These are phyloP conservation scores for Malurus alboscapulatus DNA, from an alignment of 2,113 vertebrate genomes.

Conservation along the genomic window DNA sequence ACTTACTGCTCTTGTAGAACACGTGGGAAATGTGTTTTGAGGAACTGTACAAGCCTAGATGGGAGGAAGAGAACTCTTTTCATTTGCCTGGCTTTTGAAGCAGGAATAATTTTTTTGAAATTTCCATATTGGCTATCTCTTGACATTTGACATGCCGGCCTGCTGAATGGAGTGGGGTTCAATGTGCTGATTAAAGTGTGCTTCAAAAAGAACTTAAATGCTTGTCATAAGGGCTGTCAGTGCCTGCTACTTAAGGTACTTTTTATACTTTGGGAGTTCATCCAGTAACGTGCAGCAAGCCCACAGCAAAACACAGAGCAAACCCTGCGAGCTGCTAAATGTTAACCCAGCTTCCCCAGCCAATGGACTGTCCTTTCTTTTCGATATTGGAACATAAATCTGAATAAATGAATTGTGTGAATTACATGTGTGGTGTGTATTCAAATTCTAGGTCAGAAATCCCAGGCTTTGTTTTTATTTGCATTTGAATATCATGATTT, in stretches of 20 bases:
- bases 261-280: background rate
- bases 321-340: background rate
- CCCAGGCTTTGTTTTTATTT: background rate
- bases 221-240: background rate
- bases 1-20: background rate
- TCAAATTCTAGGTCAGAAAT: background rate
- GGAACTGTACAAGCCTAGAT: background rate
- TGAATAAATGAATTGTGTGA: background rate
- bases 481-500: background rate
- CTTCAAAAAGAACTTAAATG: background rate
- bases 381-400: background rate
- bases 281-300: background rate
- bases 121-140: background rate
- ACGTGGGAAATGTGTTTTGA: background rate
- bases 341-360: background rate
- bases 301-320: background rate
- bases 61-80: background rate
- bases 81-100: background rate
- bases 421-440: background rate
- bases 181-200: background rate
- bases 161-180: background rate
- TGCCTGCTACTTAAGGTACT: background rate
- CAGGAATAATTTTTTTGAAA: background rate
- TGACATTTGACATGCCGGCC: background rate
- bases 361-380: background rate